Percentiles rank a stretch among this genome's conserved stretches.
Conservation (phyloP, 2,797 vertebrate species). For the Babyrousa celebensis region DNA sequence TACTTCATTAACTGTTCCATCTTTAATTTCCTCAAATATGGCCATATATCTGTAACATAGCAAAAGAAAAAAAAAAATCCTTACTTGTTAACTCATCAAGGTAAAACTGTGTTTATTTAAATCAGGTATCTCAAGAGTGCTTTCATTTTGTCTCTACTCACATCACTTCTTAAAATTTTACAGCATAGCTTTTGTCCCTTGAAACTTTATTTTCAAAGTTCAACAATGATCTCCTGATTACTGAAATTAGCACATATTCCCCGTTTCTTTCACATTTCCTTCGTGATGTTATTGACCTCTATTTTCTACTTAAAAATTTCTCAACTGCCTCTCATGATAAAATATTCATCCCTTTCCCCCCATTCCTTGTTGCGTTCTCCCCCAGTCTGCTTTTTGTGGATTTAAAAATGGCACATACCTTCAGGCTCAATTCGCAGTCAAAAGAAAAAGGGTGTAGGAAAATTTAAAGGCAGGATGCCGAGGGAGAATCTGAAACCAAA, state of each 20-base stretch:
- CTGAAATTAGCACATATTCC: neutral
- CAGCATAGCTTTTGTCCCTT: neutral
- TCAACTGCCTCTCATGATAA: neutral
- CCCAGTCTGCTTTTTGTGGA: neutral
- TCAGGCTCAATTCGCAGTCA: neutral
- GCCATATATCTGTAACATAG: neutral
- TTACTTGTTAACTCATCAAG: neutral
- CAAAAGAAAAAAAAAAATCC: neutral
- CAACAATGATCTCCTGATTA: neutral
- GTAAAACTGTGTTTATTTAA: neutral
- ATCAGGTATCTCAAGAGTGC: neutral
- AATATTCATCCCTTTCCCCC: neutral
- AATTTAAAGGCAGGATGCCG: neutral
- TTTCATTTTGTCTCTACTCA: conserved; percentile 3
- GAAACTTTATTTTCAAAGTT: conserved; percentile 46
- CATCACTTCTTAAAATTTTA: neutral
- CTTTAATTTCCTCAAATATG: neutral
- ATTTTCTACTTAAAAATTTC: conserved; percentile 19
- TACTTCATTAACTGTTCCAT: neutral
- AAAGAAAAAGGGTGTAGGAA: neutral
- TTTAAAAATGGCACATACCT: neutral
- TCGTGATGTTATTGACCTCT: neutral
- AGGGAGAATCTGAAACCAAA: neutral
- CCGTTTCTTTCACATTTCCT: neutral
- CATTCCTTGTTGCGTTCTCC: neutral